A percentile compares a stretch with the other conserved stretches of the same genome.
Evolutionary conservation across 2,797 vertebrate genomes (phyloP).

Genomic region (Silurus lanzhouensis): DNA sequence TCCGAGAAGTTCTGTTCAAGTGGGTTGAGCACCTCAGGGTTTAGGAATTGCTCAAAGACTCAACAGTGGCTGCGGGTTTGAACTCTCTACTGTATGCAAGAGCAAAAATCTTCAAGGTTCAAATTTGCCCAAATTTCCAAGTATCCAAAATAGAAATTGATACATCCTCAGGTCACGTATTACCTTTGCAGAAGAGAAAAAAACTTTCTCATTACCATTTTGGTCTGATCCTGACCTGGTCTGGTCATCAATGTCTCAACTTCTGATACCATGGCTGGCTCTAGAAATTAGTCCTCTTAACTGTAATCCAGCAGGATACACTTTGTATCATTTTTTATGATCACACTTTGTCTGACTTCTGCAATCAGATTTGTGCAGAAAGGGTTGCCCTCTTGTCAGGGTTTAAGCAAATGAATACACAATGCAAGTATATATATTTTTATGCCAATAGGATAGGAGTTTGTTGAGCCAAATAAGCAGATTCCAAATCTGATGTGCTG

Average conservation of each 20-base stretch:
- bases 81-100: not conserved
- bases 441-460: not conserved
- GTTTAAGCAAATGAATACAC: conserved; percentile 81
- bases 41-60: not conserved
- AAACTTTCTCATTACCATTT: not conserved
- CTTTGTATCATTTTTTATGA: not conserved
- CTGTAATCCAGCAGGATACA: not conserved
- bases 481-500: conserved; percentile 94
- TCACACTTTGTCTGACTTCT: not conserved
- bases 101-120: not conserved
- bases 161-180: not conserved
- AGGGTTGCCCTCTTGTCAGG: not conserved
- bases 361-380: not conserved
- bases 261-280: not conserved
- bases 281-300: too few relatives aligned
- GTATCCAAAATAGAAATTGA: not conserved
- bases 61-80: not conserved
- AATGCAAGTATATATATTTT: conserved; percentile 80
- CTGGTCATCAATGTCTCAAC: not conserved
- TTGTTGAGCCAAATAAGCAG: conserved; percentile 74
- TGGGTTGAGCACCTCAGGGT: not conserved
- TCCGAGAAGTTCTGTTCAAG: not conserved
- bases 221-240: not conserved
- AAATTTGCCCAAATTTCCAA: not conserved
- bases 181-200: not conserved